These are phyloP conservation scores for Caligus rogercresseyi DNA, from an alignment of 1,140 invertebrate genomes.

Conservation along the genomic window DNA sequence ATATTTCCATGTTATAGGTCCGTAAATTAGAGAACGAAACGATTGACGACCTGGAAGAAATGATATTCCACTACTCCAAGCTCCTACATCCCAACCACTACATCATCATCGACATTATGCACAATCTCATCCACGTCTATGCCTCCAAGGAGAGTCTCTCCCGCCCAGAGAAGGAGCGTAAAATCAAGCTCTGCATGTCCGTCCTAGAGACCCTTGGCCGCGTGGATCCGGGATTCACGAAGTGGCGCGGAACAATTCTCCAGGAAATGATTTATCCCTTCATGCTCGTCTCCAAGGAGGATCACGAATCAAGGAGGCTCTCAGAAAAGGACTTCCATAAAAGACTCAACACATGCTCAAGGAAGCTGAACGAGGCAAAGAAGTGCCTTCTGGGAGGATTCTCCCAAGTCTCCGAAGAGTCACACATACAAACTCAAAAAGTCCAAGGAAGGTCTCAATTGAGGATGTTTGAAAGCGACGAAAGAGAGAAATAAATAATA, in stretches of 20 bases:
- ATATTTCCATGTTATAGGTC: neutral
- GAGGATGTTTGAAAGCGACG: too few species aligned
- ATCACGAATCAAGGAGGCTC: neutral
- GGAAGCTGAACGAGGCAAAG: slow-evolving; percentile 9
- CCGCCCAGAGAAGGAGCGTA: slow-evolving; percentile 14
- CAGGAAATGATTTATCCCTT: slow-evolving; percentile 16
- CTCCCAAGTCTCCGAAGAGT: too few species aligned
- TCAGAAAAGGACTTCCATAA: slow-evolving; percentile 3
- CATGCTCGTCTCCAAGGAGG: slow-evolving; percentile 15
- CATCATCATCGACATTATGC: slow-evolving; percentile 17
- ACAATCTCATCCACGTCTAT: slow-evolving; percentile 12
- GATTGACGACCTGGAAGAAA: slow-evolving; percentile 10
- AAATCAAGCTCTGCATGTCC: slow-evolving; percentile 10
- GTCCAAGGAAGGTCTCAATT: too few species aligned
- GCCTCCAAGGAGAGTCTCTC: slow-evolving; percentile 9
- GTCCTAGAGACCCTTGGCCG: slow-evolving; percentile 6
- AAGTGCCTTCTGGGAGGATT: slow-evolving; percentile 6
- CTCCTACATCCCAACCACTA: slow-evolving; percentile 16
- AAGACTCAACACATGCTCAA: neutral
- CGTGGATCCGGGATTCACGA: slow-evolving; percentile 17
- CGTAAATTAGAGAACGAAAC: neutral
- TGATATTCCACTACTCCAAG: slow-evolving; percentile 9
- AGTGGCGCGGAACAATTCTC: slow-evolving; percentile 14
- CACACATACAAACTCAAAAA: too few species aligned
- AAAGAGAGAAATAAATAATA: too few species aligned